phyloP scores from a whole-genome alignment of 2,113 vertebrate species.

The Perca flavescens region DNA sequence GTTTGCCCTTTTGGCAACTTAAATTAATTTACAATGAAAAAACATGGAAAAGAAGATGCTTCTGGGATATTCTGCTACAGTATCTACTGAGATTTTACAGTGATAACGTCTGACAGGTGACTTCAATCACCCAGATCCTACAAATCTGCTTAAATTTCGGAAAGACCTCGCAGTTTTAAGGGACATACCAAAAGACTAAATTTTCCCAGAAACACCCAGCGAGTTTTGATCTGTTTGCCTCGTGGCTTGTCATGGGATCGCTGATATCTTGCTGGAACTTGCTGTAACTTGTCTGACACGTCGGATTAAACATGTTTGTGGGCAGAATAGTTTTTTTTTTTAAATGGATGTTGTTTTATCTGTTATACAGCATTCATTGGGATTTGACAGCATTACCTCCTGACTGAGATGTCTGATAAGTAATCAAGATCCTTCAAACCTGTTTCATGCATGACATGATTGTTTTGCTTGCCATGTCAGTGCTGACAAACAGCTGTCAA shows the following conservation, averaged over 20 bases:
- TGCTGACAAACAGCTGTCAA: background rate
- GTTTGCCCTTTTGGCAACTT: background rate
- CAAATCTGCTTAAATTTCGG: background rate
- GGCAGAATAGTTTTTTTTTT: background rate
- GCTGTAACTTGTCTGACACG: background rate
- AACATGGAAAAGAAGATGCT: background rate
- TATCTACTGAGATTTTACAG: background rate
- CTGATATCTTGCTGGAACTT: background rate
- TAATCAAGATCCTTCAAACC: background rate
- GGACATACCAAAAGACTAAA: background rate
- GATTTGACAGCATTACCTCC: background rate
- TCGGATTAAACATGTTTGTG: background rate
- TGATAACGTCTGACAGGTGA: background rate
- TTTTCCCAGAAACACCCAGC: background rate
- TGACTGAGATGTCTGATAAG: slow-evolving; percentile 8
- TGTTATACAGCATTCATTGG: background rate
- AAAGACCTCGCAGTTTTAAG: background rate
- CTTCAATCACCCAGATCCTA: background rate
- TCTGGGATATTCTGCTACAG: background rate
- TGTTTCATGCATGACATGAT: slow-evolving; percentile 1
- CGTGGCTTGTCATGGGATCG: slow-evolving; percentile 10
- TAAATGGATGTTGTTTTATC: background rate
- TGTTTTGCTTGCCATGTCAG: background rate
- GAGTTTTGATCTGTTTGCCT: background rate
- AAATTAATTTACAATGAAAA: background rate